Evolutionary conservation across 2,113 vertebrate genomes (phyloP).

Genomic region (Zapornia atra): DNA sequence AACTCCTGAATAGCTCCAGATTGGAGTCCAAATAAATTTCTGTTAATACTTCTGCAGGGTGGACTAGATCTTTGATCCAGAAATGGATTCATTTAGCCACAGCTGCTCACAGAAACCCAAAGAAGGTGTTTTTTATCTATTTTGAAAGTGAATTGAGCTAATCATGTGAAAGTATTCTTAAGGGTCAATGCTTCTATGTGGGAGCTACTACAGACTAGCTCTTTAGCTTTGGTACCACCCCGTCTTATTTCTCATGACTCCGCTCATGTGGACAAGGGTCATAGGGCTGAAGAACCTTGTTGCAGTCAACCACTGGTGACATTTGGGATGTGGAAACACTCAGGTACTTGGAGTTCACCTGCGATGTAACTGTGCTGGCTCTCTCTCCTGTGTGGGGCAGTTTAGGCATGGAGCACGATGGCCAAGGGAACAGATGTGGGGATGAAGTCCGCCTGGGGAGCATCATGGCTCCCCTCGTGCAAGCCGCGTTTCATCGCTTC

Average conservation of each 20-base stretch:
- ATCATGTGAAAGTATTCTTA: not conserved
- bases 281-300: not conserved
- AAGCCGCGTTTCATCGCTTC: conserved; percentile 96
- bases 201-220: not conserved
- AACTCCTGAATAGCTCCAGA: not conserved
- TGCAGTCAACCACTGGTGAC: not conserved
- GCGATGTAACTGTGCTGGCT: not conserved
- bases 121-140: not conserved
- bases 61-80: not conserved
- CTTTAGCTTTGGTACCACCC: not conserved
- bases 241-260: not conserved
- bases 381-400: conserved; percentile 62
- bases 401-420: conserved; percentile 96
- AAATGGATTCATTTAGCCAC: not conserved
- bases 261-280: not conserved
- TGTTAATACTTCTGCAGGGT: not conserved
- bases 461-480: conserved; percentile 98
- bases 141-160: not conserved
- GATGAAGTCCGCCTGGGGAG: conserved; percentile 97
- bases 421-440: conserved; percentile 95
- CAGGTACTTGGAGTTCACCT: not conserved
- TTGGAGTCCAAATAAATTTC: not conserved
- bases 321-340: not conserved
- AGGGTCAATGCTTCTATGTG: not conserved
- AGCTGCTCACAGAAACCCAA: not conserved